phyloP scores from a whole-genome alignment of 1,140 invertebrate genomes.

The Meloidogyne exigua region DNA sequence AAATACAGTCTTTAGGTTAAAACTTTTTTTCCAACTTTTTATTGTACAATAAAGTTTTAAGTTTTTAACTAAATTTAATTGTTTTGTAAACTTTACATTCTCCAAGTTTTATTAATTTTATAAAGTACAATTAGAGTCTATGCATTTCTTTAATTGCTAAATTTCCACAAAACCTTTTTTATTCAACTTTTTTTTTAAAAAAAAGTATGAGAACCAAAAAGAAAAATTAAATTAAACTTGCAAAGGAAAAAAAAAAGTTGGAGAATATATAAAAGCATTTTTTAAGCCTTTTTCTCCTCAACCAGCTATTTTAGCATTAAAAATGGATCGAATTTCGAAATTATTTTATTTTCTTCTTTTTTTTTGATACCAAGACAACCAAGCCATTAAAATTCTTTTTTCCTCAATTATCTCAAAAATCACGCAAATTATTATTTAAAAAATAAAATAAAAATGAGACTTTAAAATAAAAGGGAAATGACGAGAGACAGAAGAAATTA shows the following conservation, averaged over 20 bases:
- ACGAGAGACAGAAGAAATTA: neutral
- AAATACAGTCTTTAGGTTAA: no score
- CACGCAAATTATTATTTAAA: neutral
- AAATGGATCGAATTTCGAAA: neutral
- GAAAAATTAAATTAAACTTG: neutral
- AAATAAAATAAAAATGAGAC: neutral
- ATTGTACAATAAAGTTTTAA: no score
- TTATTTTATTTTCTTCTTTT: neutral
- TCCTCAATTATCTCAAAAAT: neutral
- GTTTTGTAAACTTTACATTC: neutral
- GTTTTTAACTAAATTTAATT: neutral
- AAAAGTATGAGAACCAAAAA: neutral
- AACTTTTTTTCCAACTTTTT: no score
- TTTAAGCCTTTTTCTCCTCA: neutral
- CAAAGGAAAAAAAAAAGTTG: neutral
- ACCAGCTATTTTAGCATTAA: neutral
- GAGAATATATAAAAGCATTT: neutral
- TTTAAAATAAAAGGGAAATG: neutral
- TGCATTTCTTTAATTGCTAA: neutral
- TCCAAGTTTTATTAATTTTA: neutral
- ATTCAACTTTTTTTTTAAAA: neutral
- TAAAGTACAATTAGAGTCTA: no score
- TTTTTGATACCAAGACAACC: neutral
- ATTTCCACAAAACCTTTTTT: neutral
- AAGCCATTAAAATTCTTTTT: neutral